Conservation (phyloP, 2,113 vertebrate species). For the Equus przewalskii region DNA sequence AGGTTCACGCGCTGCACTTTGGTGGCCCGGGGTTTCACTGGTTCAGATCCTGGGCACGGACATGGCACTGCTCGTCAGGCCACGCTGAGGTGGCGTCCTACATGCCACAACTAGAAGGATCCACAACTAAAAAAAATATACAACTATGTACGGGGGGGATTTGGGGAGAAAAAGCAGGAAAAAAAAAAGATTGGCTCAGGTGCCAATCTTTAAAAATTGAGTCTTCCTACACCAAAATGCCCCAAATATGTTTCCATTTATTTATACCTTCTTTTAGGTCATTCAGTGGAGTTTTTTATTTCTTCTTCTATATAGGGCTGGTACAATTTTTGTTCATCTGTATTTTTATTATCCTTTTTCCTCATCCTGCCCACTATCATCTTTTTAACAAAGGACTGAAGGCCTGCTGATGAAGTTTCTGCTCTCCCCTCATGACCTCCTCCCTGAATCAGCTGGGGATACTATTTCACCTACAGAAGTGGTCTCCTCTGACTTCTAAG, state of each 20-base stretch:
- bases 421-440: not conserved
- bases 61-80: too few species aligned
- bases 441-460: not conserved
- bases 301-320: not conserved
- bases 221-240: not conserved
- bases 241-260: not conserved
- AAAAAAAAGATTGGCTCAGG: too few species aligned
- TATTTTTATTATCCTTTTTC: slow-evolving; percentile 20
- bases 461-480: not conserved
- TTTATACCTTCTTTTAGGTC: not conserved
- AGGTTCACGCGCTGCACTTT: too few species aligned
- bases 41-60: too few species aligned
- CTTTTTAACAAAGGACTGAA: slow-evolving; percentile 28
- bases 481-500: slow-evolving; percentile 22
- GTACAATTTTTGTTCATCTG: not conserved
- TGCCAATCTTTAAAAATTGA: not conserved
- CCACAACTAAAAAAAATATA: too few species aligned
- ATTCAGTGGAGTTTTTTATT: not conserved
- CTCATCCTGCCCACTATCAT: not conserved
- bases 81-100: too few species aligned
- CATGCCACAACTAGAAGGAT: too few species aligned
- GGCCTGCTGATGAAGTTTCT: not conserved
- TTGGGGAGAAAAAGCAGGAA: too few species aligned
- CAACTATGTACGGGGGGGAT: too few species aligned
- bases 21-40: too few species aligned